phyloP scores from a whole-genome alignment of 2,797 vertebrate genomes.

The Astyanax mexicanus region DNA sequence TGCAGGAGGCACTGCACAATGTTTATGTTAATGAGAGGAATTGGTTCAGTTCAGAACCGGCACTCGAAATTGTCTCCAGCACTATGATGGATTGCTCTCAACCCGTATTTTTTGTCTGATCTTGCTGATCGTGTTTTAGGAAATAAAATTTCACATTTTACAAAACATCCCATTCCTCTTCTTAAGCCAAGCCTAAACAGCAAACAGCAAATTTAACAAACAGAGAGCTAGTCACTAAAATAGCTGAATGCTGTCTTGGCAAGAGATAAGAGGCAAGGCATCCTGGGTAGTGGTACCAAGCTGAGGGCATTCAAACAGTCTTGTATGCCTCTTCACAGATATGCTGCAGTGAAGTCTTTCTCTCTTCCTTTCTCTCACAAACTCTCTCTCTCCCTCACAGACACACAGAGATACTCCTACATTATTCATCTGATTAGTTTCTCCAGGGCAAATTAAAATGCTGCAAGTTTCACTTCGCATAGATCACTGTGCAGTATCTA shows the following conservation, averaged over 20 bases:
- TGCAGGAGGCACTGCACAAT: conserved; percentile 19
- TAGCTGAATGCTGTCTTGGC: conserved; percentile 1
- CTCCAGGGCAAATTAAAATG: conserved; percentile 40
- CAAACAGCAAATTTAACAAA: conserved; percentile 21
- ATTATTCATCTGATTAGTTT: conserved; percentile 35
- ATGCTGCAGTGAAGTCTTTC: conserved; percentile 10
- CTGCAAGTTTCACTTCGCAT: conserved; percentile 25
- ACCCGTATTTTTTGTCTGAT: conserved; percentile 1
- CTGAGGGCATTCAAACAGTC: conserved; percentile 32
- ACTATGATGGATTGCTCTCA: neutral
- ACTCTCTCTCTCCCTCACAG: neutral
- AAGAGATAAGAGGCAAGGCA: conserved; percentile 38
- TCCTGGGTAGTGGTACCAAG: conserved; percentile 45
- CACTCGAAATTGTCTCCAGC: neutral
- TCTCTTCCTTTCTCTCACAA: conserved; percentile 1
- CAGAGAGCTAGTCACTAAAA: conserved; percentile 4
- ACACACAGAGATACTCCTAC: conserved; percentile 19
- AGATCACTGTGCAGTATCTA: conserved; percentile 4
- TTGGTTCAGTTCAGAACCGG: neutral
- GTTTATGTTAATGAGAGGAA: neutral
- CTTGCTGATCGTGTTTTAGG: neutral
- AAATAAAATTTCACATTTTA: neutral
- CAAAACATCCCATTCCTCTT: neutral
- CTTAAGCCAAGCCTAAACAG: conserved; percentile 1
- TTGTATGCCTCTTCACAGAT: conserved; percentile 31